Evolutionary conservation across 2,888 invertebrate genomes (phyloP).

Genomic region (Chrysodeixis includens): DNA sequence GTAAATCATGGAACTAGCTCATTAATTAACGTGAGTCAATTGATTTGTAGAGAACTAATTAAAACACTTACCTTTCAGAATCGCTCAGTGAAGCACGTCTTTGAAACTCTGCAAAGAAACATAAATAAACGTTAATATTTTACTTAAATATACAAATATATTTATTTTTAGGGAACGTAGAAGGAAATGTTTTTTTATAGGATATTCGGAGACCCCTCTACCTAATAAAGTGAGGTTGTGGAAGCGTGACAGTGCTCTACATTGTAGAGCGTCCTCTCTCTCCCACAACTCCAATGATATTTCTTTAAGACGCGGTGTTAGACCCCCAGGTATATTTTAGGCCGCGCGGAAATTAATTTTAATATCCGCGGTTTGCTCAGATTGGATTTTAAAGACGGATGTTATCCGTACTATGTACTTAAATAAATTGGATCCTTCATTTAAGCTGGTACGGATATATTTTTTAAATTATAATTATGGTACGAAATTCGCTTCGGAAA

Average conservation of each 20-base stretch:
- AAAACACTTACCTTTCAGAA: slow-evolving; percentile 52
- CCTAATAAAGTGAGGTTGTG: too few species aligned
- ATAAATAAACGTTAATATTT: slow-evolving; percentile 42
- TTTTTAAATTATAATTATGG: slow-evolving; percentile 11
- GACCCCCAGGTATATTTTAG: slow-evolving; percentile 44
- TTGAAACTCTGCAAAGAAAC: slow-evolving; percentile 45
- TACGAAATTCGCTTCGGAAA: background rate
- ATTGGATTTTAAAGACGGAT: slow-evolving; percentile 47
- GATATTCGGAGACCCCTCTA: too few species aligned
- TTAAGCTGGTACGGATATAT: slow-evolving; percentile 14
- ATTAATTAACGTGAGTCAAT: background rate
- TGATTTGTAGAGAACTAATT: slow-evolving; percentile 30
- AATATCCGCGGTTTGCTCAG: slow-evolving; percentile 55
- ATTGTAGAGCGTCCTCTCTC: too few species aligned
- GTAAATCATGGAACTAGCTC: slow-evolving; percentile 1
- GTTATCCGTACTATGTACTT: slow-evolving; percentile 22
- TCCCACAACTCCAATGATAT: too few species aligned
- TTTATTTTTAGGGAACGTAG: slow-evolving; percentile 43
- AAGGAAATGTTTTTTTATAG: slow-evolving; percentile 48
- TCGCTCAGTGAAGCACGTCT: slow-evolving; percentile 41
- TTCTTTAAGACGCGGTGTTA: too few species aligned
- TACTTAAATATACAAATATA: slow-evolving; percentile 35
- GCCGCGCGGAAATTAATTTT: slow-evolving; percentile 67
- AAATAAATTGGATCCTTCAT: slow-evolving; percentile 34
- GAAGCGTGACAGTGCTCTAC: too few species aligned